Conservation (phyloP, 2,797 vertebrate species). For the Odontamblyopus rebecca region DNA sequence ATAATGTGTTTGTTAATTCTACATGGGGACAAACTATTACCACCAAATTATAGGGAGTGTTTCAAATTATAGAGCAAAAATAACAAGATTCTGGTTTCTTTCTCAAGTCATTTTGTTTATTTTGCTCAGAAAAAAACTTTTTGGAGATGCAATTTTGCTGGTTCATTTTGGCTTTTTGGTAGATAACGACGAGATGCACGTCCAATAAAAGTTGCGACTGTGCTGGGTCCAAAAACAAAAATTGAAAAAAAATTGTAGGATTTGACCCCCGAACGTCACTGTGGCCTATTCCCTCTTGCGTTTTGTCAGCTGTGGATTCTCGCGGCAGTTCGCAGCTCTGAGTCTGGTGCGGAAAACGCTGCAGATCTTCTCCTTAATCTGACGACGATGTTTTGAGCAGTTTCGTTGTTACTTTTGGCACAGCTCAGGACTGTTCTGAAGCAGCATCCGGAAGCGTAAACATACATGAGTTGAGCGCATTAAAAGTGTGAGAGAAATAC, state of each 20-base stretch:
- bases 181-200: no score
- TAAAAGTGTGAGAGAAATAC: no score
- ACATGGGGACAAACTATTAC: neutral
- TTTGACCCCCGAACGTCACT: no score
- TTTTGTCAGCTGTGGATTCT: neutral
- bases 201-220: no score
- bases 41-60: neutral
- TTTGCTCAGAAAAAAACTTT: no score
- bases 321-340: neutral
- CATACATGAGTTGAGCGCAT: no score
- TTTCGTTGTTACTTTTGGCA: slow-evolving; percentile 1
- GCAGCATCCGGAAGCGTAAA: neutral
- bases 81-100: neutral
- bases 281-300: neutral
- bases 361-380: neutral
- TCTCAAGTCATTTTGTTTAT: neutral
- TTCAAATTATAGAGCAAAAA: neutral
- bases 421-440: neutral
- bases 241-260: no score
- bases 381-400: neutral
- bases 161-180: no score
- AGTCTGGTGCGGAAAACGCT: neutral
- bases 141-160: no score
- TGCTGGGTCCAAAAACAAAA: no score
- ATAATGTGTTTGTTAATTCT: neutral